Base-by-base conservation (phyloP, 2,113 vertebrate species). In the Zeus faber region DNA sequence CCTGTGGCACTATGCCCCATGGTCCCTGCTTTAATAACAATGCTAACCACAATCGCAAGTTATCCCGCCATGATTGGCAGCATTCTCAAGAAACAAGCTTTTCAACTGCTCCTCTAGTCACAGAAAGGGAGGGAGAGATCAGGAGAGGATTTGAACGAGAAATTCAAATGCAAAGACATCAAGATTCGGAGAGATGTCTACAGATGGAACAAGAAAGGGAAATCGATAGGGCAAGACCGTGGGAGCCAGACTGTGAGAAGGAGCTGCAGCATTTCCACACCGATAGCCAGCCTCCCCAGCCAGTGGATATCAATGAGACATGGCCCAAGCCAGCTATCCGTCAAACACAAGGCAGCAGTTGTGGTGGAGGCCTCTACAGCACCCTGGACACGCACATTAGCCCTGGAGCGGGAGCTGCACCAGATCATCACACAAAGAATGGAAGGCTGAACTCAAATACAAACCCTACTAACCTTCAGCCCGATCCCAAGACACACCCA, bases 271-370 rank as follows among this genome's bases (percentile, higher is more conserved):
- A 80, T 16, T 74, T 77, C 24, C 83, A 82, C 49, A 81, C 54
- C 20, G 40, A 79, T 4, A 62, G 79, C 35, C 78, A 87, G 40
- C 81, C 71, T 21, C 45, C 71, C 40, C 84, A 83, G 60, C 58
- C 67, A 1, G 77, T 82, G 45, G 89, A 91, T 1, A 74, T 87
- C 35, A 87, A 90, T 1, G 89, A 89, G 43, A 90, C 89, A 0
- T 90, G 90, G 90, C 89, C 89, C 0, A 91, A 91, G 72, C 84
- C 76, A 0, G 81, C 84, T 1, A 84, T 39, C 16, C 84, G 89
- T 9, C 76, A 82, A 54, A 58, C 68, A 3, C 80, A 75, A 27
- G 65, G 60, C 1, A 18, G 62, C 0, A 70, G 56, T 0, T 78
- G 75, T 25, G 73, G 79, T 4, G 58, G 81, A 52, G 86, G 86